Conservation (phyloP, 2,888 invertebrate genomes). For the Drosophila paranaensis region DNA sequence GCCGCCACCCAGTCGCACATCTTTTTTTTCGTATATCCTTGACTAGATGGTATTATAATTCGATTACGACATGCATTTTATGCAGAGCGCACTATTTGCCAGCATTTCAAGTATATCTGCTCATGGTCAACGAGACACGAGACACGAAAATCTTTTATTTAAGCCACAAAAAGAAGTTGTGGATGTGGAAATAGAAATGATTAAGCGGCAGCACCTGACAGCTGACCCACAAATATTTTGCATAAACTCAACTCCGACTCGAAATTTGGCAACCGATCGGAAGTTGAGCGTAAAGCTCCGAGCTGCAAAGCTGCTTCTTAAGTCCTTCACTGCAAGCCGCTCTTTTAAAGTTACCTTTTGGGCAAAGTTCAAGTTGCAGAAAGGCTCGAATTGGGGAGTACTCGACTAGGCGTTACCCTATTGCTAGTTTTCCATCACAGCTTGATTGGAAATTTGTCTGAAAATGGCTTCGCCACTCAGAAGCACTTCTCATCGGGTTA, state of each 20-base stretch:
- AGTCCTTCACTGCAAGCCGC: not conserved
- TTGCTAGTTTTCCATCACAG: no score
- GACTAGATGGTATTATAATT: slow-evolving; percentile 26
- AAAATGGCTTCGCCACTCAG: no score
- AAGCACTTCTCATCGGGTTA: no score
- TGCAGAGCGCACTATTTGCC: slow-evolving; percentile 8
- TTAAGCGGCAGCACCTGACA: slow-evolving; percentile 5
- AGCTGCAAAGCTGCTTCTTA: not conserved
- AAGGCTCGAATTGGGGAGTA: no score
- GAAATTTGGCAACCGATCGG: not conserved
- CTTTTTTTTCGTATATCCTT: slow-evolving; percentile 3
- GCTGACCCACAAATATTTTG: slow-evolving; percentile 9
- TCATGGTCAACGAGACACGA: not conserved
- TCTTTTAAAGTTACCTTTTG: no score
- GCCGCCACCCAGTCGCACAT: not conserved
- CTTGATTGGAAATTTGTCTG: no score
- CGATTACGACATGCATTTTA: slow-evolving; percentile 21
- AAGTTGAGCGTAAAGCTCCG: no score
- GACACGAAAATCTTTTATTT: slow-evolving; percentile 3
- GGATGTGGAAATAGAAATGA: slow-evolving; percentile 2
- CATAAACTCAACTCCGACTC: not conserved
- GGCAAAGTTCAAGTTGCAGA: no score
- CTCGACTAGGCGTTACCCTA: no score
- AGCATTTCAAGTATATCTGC: slow-evolving; percentile 2
- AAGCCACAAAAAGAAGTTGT: not conserved